Evolutionary conservation across 2,797 vertebrate species (phyloP).

Genomic region (Acipenser ruthenus): DNA sequence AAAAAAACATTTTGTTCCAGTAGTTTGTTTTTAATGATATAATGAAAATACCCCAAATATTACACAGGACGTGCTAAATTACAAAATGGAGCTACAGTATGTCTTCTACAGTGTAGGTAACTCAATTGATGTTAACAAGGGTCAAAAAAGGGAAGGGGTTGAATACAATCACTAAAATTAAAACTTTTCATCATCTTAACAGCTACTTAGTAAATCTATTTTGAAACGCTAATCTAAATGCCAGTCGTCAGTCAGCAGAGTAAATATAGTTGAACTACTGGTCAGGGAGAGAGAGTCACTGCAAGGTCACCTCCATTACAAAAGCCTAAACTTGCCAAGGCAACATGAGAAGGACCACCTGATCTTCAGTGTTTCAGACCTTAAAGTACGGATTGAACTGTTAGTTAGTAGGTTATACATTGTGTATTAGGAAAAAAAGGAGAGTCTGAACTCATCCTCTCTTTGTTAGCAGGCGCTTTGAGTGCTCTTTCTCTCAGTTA

Average conservation of each 20-base stretch:
- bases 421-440: no score
- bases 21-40: no score
- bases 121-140: neutral
- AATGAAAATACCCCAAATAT: no score
- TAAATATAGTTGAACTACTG: neutral
- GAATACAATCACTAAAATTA: neutral
- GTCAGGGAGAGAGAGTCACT: neutral
- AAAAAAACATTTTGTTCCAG: slow-evolving; percentile 21
- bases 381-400: neutral
- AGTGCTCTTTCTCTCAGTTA: no score
- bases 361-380: neutral
- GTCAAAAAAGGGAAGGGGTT: neutral
- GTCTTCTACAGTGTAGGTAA: neutral
- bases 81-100: no score
- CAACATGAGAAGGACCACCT: no score
- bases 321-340: neutral
- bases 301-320: neutral
- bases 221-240: neutral
- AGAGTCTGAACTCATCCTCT: no score
- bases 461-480: no score
- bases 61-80: no score
- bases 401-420: no score
- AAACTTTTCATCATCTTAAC: neutral
- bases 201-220: neutral
- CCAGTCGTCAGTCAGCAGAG: neutral